Conservation (phyloP, 2,888 invertebrate species). For the Nephrotoma flavescens region DNA sequence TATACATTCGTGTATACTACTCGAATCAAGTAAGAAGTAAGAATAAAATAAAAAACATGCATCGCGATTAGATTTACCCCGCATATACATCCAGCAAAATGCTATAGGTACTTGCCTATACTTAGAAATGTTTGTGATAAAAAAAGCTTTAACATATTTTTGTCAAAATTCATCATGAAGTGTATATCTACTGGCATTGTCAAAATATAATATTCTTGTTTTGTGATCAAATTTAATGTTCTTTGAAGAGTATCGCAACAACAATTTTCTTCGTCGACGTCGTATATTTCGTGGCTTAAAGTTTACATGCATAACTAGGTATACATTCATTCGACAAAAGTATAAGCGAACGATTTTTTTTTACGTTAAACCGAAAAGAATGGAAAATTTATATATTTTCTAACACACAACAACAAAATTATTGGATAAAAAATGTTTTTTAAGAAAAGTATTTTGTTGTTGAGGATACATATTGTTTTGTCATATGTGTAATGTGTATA, state of each 20-base stretch:
- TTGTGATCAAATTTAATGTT: neutral
- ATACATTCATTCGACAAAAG: no score
- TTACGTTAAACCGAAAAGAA: neutral
- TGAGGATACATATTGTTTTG: neutral
- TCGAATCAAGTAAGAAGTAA: neutral
- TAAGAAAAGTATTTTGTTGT: neutral
- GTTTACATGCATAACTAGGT: neutral
- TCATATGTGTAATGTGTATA: neutral
- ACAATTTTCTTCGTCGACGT: neutral
- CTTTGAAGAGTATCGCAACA: neutral
- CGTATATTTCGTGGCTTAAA: neutral
- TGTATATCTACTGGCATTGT: neutral
- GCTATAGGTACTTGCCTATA: neutral
- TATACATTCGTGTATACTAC: neutral
- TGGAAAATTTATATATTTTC: neutral
- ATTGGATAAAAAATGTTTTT: neutral
- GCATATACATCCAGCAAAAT: neutral
- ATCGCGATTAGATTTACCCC: neutral
- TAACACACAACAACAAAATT: neutral
- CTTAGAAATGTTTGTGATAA: neutral
- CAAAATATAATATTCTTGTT: neutral
- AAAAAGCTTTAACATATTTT: neutral
- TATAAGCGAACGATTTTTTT: neutral
- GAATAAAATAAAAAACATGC: neutral
- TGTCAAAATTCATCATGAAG: neutral